Conservation (phyloP, 2,797 vertebrate genomes). For the Falco naumanni region DNA sequence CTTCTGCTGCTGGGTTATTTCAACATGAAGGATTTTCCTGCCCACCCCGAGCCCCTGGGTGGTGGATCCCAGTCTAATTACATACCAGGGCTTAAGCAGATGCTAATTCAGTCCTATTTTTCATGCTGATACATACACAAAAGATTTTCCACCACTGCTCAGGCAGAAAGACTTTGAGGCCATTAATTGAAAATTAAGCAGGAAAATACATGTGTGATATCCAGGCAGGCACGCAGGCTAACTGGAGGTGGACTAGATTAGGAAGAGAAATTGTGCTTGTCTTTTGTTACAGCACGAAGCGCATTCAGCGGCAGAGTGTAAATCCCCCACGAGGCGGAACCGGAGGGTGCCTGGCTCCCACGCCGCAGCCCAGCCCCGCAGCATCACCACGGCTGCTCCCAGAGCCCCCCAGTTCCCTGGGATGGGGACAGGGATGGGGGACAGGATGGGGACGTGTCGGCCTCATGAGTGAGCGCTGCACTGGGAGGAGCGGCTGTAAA, state of each 20-base stretch:
- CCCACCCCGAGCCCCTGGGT: background rate
- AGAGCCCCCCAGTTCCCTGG: background rate
- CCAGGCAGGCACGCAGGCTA: slow-evolving; percentile 57
- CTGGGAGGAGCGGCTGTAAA: no score
- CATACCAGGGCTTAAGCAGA: background rate
- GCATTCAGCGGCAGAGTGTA: slow-evolving; percentile 34
- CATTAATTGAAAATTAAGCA: slow-evolving; percentile 75
- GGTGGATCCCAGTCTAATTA: background rate
- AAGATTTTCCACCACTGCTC: background rate
- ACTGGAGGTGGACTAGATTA: slow-evolving; percentile 62
- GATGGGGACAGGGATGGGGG: background rate
- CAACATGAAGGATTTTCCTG: background rate
- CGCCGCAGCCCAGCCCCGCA: background rate
- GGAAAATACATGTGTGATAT: background rate
- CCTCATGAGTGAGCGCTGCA: background rate
- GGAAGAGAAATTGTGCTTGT: slow-evolving; percentile 60
- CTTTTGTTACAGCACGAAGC: background rate
- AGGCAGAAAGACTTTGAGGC: slow-evolving; percentile 24
- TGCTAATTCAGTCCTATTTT: background rate
- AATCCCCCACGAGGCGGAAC: background rate
- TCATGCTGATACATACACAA: background rate
- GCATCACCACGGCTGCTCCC: background rate
- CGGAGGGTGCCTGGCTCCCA: background rate
- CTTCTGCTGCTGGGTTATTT: background rate
- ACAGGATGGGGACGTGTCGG: accelerated